Evolutionary conservation across 2,888 invertebrate species (phyloP).

Genomic region (Mythimna albipuncta): DNA sequence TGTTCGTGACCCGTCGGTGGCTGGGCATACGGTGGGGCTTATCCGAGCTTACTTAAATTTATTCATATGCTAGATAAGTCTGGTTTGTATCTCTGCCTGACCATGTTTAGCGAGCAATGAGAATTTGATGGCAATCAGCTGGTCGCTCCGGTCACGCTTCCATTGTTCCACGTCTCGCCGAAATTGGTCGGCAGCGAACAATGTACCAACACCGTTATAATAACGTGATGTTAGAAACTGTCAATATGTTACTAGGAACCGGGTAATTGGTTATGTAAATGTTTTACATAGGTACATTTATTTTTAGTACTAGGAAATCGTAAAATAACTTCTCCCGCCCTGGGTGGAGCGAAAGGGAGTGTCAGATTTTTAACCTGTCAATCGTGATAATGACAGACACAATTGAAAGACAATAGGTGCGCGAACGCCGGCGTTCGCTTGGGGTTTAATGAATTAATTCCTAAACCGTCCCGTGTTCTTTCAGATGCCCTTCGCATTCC

Average conservation of each 20-base stretch:
- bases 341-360: too few species aligned
- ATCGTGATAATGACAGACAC: too few species aligned
- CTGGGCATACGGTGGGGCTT: constrained; percentile 46
- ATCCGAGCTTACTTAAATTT: constrained; percentile 67
- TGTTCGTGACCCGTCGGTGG: constrained; percentile 67
- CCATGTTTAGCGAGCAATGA: constrained; percentile 70
- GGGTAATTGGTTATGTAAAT: constrained; percentile 41
- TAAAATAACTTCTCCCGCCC: too few species aligned
- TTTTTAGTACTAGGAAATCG: too few species aligned
- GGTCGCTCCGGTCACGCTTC: constrained; percentile 81
- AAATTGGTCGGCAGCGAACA: constrained; percentile 81
- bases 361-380: too few species aligned
- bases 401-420: too few species aligned
- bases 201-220: constrained; percentile 65
- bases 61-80: constrained; percentile 76
- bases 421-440: too few species aligned
- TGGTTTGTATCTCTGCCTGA: constrained; percentile 67
- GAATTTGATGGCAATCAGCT: constrained; percentile 81
- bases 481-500: too few species aligned
- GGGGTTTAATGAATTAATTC: too few species aligned
- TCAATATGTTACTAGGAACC: constrained; percentile 49
- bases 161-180: constrained; percentile 81
- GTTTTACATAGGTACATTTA: constrained; percentile 7
- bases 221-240: constrained; percentile 70
- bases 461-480: too few species aligned